These are phyloP conservation scores for Drosophila phalerata DNA, from an alignment of 2,888 invertebrate genomes.

Conservation along the genomic window DNA sequence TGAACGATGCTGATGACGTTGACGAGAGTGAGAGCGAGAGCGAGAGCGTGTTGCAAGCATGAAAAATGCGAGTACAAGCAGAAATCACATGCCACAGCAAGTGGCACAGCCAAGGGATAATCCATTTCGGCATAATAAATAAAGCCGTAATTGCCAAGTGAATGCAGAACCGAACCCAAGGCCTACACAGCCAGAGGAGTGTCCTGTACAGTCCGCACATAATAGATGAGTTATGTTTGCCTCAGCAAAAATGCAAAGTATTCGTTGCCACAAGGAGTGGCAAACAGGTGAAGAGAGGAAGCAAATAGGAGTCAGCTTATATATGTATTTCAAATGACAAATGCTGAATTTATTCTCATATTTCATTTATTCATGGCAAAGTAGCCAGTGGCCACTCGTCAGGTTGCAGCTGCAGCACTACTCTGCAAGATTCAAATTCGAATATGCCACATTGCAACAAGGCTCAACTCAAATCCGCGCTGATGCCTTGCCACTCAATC, in stretches of 20 bases:
- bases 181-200: constrained; percentile 4
- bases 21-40: constrained; percentile 13
- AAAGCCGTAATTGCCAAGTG: constrained; percentile 79
- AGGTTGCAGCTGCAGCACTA: constrained; percentile 7
- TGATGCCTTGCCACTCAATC: constrained; percentile 21
- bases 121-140: constrained; percentile 83
- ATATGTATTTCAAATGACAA: constrained; percentile 41
- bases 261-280: constrained; percentile 37
- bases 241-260: constrained; percentile 74
- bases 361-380: constrained; percentile 43
- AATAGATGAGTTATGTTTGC: constrained; percentile 75
- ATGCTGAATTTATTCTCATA: constrained; percentile 50
- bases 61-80: constrained; percentile 64
- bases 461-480: constrained; percentile 25
- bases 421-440: constrained; percentile 2
- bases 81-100: constrained; percentile 75
- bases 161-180: constrained; percentile 41
- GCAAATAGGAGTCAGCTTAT: too few relatives aligned
- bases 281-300: background rate
- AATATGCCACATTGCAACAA: constrained; percentile 2
- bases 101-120: constrained; percentile 68
- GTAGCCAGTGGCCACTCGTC: constrained; percentile 7
- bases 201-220: constrained; percentile 39
- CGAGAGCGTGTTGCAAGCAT: constrained; percentile 7
- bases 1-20: constrained; percentile 40